Base-by-base conservation (phyloP, 1,140 invertebrate species). In the Brachystomella parvula region DNA sequence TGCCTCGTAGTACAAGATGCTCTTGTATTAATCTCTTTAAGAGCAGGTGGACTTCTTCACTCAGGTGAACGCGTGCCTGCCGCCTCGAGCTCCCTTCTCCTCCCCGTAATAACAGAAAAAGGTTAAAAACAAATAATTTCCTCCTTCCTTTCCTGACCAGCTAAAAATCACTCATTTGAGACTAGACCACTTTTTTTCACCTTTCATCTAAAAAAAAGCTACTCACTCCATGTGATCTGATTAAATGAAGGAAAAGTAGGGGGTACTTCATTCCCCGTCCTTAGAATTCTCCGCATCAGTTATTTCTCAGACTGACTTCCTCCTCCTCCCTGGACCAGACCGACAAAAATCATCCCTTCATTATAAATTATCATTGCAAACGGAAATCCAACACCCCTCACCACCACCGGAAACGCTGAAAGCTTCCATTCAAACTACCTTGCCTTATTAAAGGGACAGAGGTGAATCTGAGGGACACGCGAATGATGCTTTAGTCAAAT, bases 131-230 rank as follows among this genome's bases (percentile, higher is more conserved):
- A 44, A 44, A 44, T 12, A 9, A n/a, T 44, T 44, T 44, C 39
- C n/a, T 30, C 9, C 28, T 24, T 60, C 58, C 15, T 9, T 3
- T 26, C 15, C 9, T 15, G 15, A 33, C 15, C 15, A 60, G 24
- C 64, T 65, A 60, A 65, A 64, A 65, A 44, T 60, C 64, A 65
- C 31, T 65, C 32, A 44, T 24, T 65, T 65, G 60, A 59, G 64
- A 65, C 64, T 47, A 57, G 3, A 39, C 44, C 24, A 47, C 28
- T 64, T 64, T 64, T 63, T 49, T 63, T 63, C 29, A 47, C 61
- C 61, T 30, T 63, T 63, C 39, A 12, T n/a, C n/a, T n/a, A n/a
- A n/a, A n/a, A n/a, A n/a, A n/a, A n/a, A n/a, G n/a, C 39, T 44
- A 44, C 9, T 44, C 39, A 29, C 26, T 44, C 6, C 44, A n/a